These are phyloP conservation scores for Cheiracanthium punctorium DNA, from an alignment of 2,888 invertebrate genomes.

Conservation along the genomic window DNA sequence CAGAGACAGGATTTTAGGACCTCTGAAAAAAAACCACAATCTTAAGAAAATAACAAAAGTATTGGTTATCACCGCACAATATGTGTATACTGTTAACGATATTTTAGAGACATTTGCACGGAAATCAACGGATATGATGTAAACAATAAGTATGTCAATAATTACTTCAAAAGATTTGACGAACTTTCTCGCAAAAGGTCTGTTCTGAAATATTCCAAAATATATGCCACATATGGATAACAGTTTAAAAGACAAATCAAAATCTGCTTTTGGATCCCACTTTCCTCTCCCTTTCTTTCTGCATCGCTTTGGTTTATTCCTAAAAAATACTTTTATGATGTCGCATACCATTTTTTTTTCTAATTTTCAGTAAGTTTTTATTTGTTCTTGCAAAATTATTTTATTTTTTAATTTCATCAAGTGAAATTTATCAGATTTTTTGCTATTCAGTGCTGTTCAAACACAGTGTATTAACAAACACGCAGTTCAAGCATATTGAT, in stretches of 20 bases:
- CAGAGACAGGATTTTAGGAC: background rate
- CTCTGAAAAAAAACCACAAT: background rate
- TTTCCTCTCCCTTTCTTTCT: background rate
- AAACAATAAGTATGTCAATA: background rate
- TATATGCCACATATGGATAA: background rate
- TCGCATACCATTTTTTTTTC: no score
- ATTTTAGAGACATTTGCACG: background rate
- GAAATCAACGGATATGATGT: background rate
- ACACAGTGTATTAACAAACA: no score
- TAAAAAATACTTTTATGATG: no score
- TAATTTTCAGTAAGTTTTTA: no score
- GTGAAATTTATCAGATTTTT: no score
- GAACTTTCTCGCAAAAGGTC: background rate
- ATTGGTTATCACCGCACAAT: background rate
- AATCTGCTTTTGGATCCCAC: background rate
- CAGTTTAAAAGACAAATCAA: background rate
- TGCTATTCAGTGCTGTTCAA: no score
- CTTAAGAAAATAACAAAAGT: background rate
- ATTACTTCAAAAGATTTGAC: background rate
- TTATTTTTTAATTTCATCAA: no score
- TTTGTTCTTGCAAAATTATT: no score
- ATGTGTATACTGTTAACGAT: background rate
- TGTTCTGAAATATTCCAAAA: constrained; percentile 2
- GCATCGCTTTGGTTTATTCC: background rate
- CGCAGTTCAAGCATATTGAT: no score